Evolutionary conservation across 2,113 vertebrate species (phyloP).

Genomic region (Grammomys surdaster): DNA sequence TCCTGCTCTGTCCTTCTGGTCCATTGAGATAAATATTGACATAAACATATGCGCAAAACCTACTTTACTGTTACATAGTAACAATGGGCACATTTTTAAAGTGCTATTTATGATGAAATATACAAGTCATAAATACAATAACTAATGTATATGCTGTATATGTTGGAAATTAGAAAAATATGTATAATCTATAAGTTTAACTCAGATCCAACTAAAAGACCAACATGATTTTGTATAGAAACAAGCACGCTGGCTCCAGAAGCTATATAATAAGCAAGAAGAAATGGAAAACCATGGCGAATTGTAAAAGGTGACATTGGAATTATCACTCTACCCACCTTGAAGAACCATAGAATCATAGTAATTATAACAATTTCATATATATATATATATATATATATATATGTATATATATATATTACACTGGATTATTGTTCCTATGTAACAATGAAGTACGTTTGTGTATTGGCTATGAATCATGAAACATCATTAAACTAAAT

Average conservation of each 20-base stretch:
- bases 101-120: not conserved
- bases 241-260: not conserved
- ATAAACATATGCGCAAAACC: not conserved
- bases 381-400: too few species aligned
- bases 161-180: not conserved
- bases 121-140: not conserved
- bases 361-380: not conserved
- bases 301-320: not conserved
- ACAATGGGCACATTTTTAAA: not conserved
- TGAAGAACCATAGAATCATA: not conserved
- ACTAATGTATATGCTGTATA: not conserved
- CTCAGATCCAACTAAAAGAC: not conserved
- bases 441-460: slow-evolving; percentile 16
- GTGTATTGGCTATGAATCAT: not conserved
- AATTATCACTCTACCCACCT: not conserved
- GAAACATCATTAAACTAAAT: not conserved
- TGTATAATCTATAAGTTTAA: not conserved
- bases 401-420: too few species aligned
- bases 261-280: not conserved
- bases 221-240: not conserved
- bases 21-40: too few species aligned
- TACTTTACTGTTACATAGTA: slow-evolving; percentile 14
- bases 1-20: not conserved
- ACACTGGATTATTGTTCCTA: not conserved
- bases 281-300: not conserved